Conservation (phyloP, 2,888 invertebrate species). For the Polydrusus tereticollis region DNA sequence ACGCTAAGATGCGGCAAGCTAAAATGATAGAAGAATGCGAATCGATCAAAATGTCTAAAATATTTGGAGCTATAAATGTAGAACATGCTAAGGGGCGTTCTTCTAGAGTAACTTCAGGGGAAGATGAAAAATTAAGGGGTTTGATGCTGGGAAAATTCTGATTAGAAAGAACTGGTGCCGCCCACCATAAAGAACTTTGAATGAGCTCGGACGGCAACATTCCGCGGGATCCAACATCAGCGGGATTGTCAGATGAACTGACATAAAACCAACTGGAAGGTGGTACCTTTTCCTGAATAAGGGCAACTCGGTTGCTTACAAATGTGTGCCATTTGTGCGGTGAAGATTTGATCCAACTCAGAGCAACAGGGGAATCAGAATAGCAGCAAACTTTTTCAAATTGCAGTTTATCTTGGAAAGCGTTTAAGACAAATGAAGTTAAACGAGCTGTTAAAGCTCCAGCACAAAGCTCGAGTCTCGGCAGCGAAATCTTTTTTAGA, state of each 20-base stretch:
- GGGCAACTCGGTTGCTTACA: slow-evolving; percentile 32
- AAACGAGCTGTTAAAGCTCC: slow-evolving; percentile 20
- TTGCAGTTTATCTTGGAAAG: neutral
- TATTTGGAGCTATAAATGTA: too few relatives aligned
- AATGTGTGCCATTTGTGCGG: slow-evolving; percentile 26
- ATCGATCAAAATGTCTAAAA: too few relatives aligned
- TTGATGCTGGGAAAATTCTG: too few relatives aligned
- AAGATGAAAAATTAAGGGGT: too few relatives aligned
- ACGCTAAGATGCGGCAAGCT: too few relatives aligned
- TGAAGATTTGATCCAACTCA: slow-evolving; percentile 10
- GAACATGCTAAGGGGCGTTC: too few relatives aligned
- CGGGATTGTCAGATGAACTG: slow-evolving; percentile 12
- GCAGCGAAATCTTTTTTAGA: neutral
- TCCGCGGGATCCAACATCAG: slow-evolving; percentile 23
- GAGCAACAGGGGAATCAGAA: slow-evolving; percentile 23
- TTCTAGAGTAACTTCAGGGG: too few relatives aligned
- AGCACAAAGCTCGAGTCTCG: slow-evolving; percentile 17
- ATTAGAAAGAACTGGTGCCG: neutral
- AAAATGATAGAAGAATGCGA: too few relatives aligned
- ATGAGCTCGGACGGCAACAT: neutral
- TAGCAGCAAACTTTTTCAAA: slow-evolving; percentile 33
- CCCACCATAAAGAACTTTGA: slow-evolving; percentile 1
- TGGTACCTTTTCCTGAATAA: slow-evolving; percentile 24
- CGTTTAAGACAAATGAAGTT: neutral
- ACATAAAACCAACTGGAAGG: slow-evolving; percentile 21